A percentile compares a stretch with the other conserved stretches of the same genome.
Evolutionary conservation across 2,888 invertebrate genomes (phyloP).

Genomic region (Erynnis tages): DNA sequence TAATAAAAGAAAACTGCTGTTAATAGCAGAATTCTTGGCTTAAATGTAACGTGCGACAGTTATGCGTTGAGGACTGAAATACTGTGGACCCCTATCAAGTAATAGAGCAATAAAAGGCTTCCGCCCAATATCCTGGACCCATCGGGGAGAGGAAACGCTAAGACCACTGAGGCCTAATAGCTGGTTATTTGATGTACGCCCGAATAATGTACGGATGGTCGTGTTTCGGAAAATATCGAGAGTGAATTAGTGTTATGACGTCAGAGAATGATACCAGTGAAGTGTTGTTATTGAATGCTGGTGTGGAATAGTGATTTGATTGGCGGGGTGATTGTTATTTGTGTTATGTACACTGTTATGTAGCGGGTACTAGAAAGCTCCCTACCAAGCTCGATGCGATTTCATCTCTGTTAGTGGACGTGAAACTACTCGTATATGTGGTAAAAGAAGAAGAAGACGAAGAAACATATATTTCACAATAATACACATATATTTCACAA

Average conservation of each 20-base stretch:
- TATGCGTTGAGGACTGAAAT: conserved; percentile 53
- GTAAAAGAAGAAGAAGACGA: too few species aligned
- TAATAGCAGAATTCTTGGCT: conserved; percentile 10
- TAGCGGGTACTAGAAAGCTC: too few species aligned
- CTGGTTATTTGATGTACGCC: conserved; percentile 1
- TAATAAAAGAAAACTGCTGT: conserved; percentile 6
- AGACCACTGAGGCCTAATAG: not conserved
- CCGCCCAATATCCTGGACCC: conserved; percentile 60
- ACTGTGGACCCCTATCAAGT: conserved; percentile 58
- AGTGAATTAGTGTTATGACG: conserved; percentile 3
- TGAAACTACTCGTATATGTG: too few species aligned
- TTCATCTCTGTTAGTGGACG: too few species aligned
- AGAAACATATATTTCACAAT: too few species aligned
- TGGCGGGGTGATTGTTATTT: too few species aligned
- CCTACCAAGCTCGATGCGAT: too few species aligned
- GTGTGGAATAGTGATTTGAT: too few species aligned
- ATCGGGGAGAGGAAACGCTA: conserved; percentile 45
- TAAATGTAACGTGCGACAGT: conserved; percentile 38
- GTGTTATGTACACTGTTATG: too few species aligned
- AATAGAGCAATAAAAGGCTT: conserved; percentile 67
- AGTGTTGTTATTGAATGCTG: not conserved
- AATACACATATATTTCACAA: too few species aligned
- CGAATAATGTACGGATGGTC: not conserved
- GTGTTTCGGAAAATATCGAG: not conserved
- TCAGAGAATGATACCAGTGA: too few species aligned